Conservation (phyloP, 2,888 invertebrate species). For the Perdita meconis region DNA sequence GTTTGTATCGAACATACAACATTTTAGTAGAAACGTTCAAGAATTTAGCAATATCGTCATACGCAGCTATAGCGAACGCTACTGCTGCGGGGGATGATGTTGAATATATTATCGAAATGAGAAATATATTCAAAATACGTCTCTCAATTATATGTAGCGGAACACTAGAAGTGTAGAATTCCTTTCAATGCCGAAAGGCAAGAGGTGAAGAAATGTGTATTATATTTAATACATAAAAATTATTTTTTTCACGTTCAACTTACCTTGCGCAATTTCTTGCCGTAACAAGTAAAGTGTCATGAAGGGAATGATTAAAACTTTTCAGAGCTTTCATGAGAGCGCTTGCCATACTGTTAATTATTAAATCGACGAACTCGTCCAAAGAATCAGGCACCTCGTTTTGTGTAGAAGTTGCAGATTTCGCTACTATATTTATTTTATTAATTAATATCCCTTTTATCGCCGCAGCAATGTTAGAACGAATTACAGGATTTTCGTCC, state of each 20-base stretch:
- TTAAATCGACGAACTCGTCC: conserved; percentile 83
- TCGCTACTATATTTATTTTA: conserved; percentile 79
- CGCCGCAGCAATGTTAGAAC: conserved; percentile 80
- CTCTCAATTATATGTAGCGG: conserved; percentile 76
- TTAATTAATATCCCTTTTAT: conserved; percentile 79
- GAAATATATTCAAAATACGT: conserved; percentile 87
- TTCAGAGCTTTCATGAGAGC: conserved; percentile 82
- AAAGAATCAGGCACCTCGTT: conserved; percentile 74
- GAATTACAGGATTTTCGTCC: conserved; percentile 79
- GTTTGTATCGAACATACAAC: conserved; percentile 88
- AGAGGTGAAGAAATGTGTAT: too few relatives aligned
- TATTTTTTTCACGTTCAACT: conserved; percentile 23
- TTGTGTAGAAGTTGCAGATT: conserved; percentile 82
- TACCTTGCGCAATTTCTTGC: conserved; percentile 85
- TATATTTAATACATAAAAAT: background rate
- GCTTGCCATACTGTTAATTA: conserved; percentile 81
- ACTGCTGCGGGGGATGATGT: conserved; percentile 85
- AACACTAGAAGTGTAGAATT: conserved; percentile 66
- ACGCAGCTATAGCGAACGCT: conserved; percentile 86
- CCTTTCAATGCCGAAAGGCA: too few relatives aligned
- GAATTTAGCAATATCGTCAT: conserved; percentile 86
- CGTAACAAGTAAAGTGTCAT: conserved; percentile 85
- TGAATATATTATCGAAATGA: conserved; percentile 86
- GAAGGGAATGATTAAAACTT: conserved; percentile 85
- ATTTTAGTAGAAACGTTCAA: conserved; percentile 86